Evolutionary conservation across 23 tunicate species (phyloP), one percentile per base, ranked within the genome.

Genomic region (Trididemnum nubilum): DNA sequence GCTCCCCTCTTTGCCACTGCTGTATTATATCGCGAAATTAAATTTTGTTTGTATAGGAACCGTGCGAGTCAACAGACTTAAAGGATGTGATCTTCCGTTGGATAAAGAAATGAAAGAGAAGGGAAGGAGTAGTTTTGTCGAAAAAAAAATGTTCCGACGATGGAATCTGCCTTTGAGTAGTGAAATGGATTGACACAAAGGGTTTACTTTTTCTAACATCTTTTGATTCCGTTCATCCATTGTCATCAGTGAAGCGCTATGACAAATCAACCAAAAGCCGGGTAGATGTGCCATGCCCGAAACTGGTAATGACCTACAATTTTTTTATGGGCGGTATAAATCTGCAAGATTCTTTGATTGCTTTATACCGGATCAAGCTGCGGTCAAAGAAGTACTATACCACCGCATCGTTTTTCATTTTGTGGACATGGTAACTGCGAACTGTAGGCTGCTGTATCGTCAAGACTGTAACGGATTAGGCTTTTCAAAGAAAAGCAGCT

Each of bases 371-470:
- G 32, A 38, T 73, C 58, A 38, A 73, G 30, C 30, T 38, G 25
- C 78, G 78, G 12, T 73, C 78, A 19, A 73, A 73, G 33, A 73
- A 73, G 33, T 73, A 37, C 39, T 73, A n/a, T n/a, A 73, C 33
- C 78, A 37, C 58, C 28, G 58, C 21, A 19, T 73, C 5, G 37
- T 73, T 40, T 73, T 73, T 30, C 78, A 73, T 27, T 73, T 73
- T 39, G 30, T 39, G 58, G 78, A 73, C 29, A 26, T 73, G 28
- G 29, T 15, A 2, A 34, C 29, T 3, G 78, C 39, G 32, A 73
- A 23, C 29, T 73, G 58, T n/a, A 21, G 58, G 78, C 58, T 73
- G 33, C 78, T 73, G 19, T 73, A 73, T 27, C 25, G 57, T 27
- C 25, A 34, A 73, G 78, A 38, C 24, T 69, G 75, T 23, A 40